These are phyloP conservation scores for Drosophila littoralis DNA, from an alignment of 1,140 invertebrate genomes.

Conservation along the genomic window DNA sequence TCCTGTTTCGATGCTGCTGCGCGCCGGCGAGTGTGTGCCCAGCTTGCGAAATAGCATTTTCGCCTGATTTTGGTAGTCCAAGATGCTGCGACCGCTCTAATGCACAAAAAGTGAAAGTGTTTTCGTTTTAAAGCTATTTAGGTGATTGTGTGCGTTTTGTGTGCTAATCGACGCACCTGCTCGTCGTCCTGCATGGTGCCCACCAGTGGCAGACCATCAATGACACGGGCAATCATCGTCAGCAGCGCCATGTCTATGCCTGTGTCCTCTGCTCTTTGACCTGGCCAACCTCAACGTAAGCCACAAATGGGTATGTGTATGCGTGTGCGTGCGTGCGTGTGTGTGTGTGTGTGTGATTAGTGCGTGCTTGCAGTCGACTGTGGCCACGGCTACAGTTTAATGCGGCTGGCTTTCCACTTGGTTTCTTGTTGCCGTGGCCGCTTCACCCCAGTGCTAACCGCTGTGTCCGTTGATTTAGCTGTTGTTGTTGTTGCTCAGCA, in stretches of 20 bases:
- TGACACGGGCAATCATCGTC: conserved; percentile 98
- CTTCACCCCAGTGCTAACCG: conserved; percentile 12
- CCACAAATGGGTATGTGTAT: not conserved
- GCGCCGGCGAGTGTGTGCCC: conserved; percentile 92
- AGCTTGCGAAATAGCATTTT: conserved; percentile 99
- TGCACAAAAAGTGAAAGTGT: conserved; percentile 56
- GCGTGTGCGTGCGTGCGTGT: conserved; percentile 3
- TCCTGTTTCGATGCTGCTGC: conserved; percentile 98
- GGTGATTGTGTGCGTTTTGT: conserved; percentile 47
- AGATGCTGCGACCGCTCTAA: conserved; percentile 94
- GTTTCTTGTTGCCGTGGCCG: conserved; percentile 38
- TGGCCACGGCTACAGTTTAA: conserved; percentile 70
- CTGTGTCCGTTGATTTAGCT: conserved; percentile 2
- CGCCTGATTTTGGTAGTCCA: conserved; percentile 99
- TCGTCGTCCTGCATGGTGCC: conserved; percentile 99
- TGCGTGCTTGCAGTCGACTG: conserved; percentile 25
- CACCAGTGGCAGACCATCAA: conserved; percentile 97
- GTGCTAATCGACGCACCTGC: conserved; percentile 88
- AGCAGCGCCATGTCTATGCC: conserved; percentile 92
- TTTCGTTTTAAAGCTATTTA: not conserved
- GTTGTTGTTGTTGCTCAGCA: conserved; percentile 14
- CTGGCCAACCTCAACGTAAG: conserved; percentile 20
- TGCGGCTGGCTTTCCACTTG: conserved; percentile 36
- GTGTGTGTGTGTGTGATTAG: not conserved
- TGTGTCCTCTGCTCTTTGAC: conserved; percentile 13